These are phyloP conservation scores for Chionomys nivalis DNA, from an alignment of 2,113 vertebrate species.

Conservation along the genomic window DNA sequence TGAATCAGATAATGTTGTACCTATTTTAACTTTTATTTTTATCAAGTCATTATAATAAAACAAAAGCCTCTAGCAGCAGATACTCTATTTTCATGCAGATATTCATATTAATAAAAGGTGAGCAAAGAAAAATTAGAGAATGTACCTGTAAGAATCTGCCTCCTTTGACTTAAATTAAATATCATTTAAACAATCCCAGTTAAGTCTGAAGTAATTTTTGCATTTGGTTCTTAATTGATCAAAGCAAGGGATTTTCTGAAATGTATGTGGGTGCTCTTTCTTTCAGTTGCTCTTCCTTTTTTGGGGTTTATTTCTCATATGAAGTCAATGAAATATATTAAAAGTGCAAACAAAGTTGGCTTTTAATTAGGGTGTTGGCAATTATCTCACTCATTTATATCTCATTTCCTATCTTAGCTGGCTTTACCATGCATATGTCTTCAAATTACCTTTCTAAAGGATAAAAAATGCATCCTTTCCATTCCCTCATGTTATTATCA, in stretches of 20 bases:
- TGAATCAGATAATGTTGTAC: constrained; percentile 76
- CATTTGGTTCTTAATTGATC: constrained; percentile 58
- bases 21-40: constrained; percentile 79
- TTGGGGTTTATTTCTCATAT: constrained; percentile 73
- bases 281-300: constrained; percentile 53
- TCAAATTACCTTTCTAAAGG: constrained; percentile 65
- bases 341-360: constrained; percentile 79
- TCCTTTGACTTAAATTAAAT: constrained; percentile 64
- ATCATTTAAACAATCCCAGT: constrained; percentile 60
- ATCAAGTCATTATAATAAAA: constrained; percentile 72
- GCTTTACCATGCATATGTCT: constrained; percentile 71
- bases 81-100: constrained; percentile 77
- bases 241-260: constrained; percentile 23
- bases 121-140: constrained; percentile 59
- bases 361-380: constrained; percentile 80
- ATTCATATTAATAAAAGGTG: constrained; percentile 66
- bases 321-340: constrained; percentile 79
- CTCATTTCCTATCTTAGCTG: constrained; percentile 75
- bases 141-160: constrained; percentile 7
- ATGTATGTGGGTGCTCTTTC: constrained; percentile 22
- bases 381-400: constrained; percentile 79
- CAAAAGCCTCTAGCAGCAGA: constrained; percentile 63
- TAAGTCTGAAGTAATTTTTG: constrained; percentile 58
- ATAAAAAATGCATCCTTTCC: constrained; percentile 52
- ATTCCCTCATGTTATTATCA: constrained; percentile 34